These are phyloP conservation scores for Bradypus variegatus DNA, from an alignment of 2,797 vertebrate species.

Conservation along the genomic window DNA sequence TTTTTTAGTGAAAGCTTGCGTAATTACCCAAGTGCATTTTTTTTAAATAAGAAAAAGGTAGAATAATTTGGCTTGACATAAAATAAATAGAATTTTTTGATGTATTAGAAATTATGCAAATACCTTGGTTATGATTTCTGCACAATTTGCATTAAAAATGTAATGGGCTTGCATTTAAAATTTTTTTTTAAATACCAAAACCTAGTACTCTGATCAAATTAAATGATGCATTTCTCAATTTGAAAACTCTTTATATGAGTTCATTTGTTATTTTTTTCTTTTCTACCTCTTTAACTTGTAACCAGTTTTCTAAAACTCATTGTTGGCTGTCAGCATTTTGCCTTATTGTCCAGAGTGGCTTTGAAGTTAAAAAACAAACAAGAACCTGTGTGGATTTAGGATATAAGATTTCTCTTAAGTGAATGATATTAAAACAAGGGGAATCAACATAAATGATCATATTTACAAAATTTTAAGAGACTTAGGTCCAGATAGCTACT, in stretches of 20 bases:
- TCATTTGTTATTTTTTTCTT: conserved; percentile 35
- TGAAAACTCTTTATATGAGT: conserved; percentile 1
- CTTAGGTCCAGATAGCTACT: background rate
- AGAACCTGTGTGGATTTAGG: background rate
- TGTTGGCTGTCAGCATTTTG: conserved; percentile 3
- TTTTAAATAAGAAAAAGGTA: background rate
- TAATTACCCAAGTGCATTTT: background rate
- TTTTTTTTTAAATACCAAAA: background rate
- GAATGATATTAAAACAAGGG: background rate
- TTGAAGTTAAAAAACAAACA: background rate
- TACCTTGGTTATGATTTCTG: conserved; percentile 31
- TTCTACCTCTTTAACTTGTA: background rate
- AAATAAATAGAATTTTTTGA: conserved; percentile 42
- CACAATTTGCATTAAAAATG: conserved; percentile 25
- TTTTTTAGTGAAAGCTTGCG: conserved; percentile 38
- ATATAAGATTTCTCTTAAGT: conserved; percentile 6
- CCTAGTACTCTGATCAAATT: background rate
- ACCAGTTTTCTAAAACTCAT: background rate
- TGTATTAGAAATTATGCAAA: conserved; percentile 35
- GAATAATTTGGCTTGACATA: conserved; percentile 19
- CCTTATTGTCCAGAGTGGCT: conserved; percentile 8
- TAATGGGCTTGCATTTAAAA: conserved; percentile 43
- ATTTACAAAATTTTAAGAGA: conserved; percentile 9
- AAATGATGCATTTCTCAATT: conserved; percentile 36
- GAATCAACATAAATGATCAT: conserved; percentile 23